These are phyloP conservation scores for Manis pentadactyla DNA, from an alignment of 2,797 vertebrate genomes.

Conservation along the genomic window DNA sequence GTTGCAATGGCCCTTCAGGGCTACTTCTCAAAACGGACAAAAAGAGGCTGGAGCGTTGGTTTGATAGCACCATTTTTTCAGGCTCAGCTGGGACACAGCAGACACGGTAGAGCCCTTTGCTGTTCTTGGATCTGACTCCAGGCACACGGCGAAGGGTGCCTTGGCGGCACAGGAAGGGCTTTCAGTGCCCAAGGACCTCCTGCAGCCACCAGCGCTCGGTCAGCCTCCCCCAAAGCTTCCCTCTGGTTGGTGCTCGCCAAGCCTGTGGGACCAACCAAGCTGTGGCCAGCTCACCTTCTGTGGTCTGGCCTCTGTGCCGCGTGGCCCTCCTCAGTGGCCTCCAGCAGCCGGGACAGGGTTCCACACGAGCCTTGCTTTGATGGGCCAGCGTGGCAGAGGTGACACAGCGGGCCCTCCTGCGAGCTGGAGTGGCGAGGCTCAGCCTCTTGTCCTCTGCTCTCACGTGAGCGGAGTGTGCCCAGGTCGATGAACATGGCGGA, in stretches of 20 bases:
- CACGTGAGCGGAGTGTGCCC: background rate
- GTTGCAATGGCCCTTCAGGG: accelerated
- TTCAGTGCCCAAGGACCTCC: accelerated
- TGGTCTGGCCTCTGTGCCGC: background rate
- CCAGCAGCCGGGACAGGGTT: background rate
- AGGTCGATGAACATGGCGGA: background rate
- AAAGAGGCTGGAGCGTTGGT: background rate
- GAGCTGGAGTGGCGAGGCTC: background rate
- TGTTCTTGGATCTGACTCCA: too few species aligned
- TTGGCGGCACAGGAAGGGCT: background rate
- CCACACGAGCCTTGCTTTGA: background rate
- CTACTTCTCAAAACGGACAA: background rate
- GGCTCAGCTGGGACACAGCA: background rate
- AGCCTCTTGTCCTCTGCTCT: background rate
- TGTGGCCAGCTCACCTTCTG: background rate
- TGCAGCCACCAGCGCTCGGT: accelerated
- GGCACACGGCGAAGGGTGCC: accelerated
- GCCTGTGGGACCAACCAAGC: background rate
- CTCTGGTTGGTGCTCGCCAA: background rate
- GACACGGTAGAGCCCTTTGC: accelerated
- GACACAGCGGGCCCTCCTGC: background rate
- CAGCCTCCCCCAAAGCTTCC: too few species aligned
- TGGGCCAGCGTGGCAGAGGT: accelerated
- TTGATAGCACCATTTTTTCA: accelerated
- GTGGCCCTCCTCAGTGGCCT: too few species aligned